These are phyloP conservation scores for Microplitis demolitor DNA, from an alignment of 1,140 invertebrate genomes.

Conservation along the genomic window DNA sequence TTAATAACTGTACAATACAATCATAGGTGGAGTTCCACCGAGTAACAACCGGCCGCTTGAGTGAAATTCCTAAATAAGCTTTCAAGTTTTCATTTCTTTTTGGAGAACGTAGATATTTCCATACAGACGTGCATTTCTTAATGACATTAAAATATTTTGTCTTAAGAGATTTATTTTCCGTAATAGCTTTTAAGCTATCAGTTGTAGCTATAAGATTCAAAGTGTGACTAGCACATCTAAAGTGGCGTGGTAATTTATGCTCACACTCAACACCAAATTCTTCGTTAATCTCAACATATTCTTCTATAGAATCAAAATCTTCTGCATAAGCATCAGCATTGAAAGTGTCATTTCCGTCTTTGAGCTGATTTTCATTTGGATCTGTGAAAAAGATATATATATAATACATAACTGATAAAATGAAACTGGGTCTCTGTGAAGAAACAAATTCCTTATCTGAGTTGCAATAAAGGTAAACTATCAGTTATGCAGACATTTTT, in stretches of 20 bases:
- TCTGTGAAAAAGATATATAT: neutral
- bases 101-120: conserved; percentile 26
- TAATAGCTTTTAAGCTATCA: conserved; percentile 19
- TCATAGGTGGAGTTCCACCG: conserved; percentile 36
- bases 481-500: too few species aligned
- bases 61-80: conserved; percentile 14
- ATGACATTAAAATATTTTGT: conserved; percentile 22
- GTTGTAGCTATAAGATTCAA: conserved; percentile 19
- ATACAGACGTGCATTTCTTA: conserved; percentile 27
- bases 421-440: too few species aligned
- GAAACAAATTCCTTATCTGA: too few species aligned
- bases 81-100: conserved; percentile 32
- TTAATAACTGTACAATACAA: conserved; percentile 19
- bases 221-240: conserved; percentile 26
- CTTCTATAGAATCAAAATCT: neutral
- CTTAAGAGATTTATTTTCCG: neutral
- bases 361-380: conserved; percentile 22
- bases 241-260: conserved; percentile 18
- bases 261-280: conserved; percentile 20
- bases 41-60: conserved; percentile 29
- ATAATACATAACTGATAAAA: too few species aligned
- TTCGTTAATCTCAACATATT: conserved; percentile 26
- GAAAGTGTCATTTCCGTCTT: neutral
- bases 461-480: too few species aligned
- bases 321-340: conserved; percentile 18